Evolutionary conservation across 2,888 invertebrate genomes (phyloP), one percentile per base, ranked within the genome.

Genomic region (Drosophila sordidapex): DNA sequence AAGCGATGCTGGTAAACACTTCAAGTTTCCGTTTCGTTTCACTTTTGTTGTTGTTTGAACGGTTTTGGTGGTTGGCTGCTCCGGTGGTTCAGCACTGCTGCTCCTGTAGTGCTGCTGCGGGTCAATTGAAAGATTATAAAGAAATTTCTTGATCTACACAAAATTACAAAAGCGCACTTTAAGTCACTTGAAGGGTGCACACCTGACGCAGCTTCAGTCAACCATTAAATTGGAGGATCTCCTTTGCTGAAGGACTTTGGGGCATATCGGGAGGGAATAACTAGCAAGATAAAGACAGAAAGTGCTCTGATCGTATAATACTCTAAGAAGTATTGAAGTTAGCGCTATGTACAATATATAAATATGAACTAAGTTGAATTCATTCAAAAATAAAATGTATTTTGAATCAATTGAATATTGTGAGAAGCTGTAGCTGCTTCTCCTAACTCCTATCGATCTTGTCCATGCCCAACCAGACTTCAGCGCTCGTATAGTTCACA

Each of bases 1-100:
- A 81, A 90, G 84, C 87, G 87, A 75, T 89, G 86, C 90, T 90
- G 86, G 90, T 77, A 86, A 86, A 90, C 91, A 90, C 91, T 86
- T 87, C 77, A 90, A 87, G 64, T 79, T 89, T 85, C 87, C 88
- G 76, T 74, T 69, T 82, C 74, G 82, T 70, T 83, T 85, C 74
- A 63, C 72, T 78, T 77, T 61, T 61, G 64, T 65, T 66, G 53
- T 58, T 59, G 27, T 40, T 56, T 40, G 21, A 51, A 52, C 60
- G 46, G 29, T 61, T 66, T 49, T 49, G 35, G 5, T 36, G 40
- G 25, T 51, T 58, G 56, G 33, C 10, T 38, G 64, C 21, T 10
- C 43, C 21, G 46, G 21, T 21, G 33, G 33, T 33, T 33, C 33
- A 33, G 46, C 25, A 8, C 4, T 4, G 46, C 15, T 21, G 21